These are phyloP conservation scores for Thunnus albacares DNA, from an alignment of 2,797 vertebrate genomes.

Conservation along the genomic window DNA sequence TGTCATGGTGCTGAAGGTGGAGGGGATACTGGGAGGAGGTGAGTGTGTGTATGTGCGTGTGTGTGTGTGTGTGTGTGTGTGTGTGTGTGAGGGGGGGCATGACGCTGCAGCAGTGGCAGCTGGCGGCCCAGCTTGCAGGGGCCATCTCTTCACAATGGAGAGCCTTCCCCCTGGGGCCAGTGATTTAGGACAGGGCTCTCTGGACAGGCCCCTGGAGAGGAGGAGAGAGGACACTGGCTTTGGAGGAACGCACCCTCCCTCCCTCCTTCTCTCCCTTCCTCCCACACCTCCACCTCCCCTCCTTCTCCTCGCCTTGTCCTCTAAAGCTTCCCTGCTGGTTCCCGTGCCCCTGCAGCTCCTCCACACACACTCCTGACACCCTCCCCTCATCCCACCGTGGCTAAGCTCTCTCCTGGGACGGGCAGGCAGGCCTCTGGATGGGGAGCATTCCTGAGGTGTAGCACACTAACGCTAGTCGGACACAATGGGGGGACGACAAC, in stretches of 20 bases:
- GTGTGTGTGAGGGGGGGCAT: constrained; percentile 44
- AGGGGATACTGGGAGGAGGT: constrained; percentile 43
- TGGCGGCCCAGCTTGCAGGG: constrained; percentile 88
- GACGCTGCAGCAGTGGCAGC: constrained; percentile 84
- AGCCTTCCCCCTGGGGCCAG: constrained; percentile 83
- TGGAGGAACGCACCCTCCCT: constrained; percentile 58
- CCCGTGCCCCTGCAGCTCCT: not conserved
- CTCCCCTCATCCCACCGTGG: constrained; percentile 52
- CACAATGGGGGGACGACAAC: constrained; percentile 77
- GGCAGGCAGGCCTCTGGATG: constrained; percentile 66
- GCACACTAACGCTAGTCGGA: constrained; percentile 61
- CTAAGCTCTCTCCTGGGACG: constrained; percentile 80
- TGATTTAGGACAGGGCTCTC: constrained; percentile 87
- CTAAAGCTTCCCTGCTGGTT: constrained; percentile 74
- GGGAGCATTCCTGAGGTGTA: constrained; percentile 84
- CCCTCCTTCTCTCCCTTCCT: constrained; percentile 24
- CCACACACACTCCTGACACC: constrained; percentile 41
- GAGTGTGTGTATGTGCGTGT: constrained; percentile 14
- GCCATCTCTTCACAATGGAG: constrained; percentile 85
- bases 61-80: not conserved
- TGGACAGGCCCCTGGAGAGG: constrained; percentile 80
- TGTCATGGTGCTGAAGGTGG: constrained; percentile 70
- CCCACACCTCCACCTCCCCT: constrained; percentile 43
- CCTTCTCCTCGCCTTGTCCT: constrained; percentile 54
- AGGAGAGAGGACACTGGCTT: constrained; percentile 73